Base-by-base conservation (phyloP, 2,888 invertebrate species). In the Cephonodes hylas region DNA sequence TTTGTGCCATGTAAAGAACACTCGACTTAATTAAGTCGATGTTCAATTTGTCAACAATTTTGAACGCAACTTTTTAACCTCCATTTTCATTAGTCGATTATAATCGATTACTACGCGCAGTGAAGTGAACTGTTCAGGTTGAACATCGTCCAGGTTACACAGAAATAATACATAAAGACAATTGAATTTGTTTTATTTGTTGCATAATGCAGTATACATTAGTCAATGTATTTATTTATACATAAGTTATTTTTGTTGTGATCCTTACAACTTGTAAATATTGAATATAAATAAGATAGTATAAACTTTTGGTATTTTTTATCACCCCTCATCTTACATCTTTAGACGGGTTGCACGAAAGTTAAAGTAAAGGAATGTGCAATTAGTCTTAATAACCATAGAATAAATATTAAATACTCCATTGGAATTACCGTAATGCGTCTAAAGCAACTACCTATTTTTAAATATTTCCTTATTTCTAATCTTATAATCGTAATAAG, bases 211-310 rank as follows among this genome's bases (percentile, higher is more conserved):
- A 63, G 67, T 66, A 67, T 58, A 61, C 64, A 67, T 64, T 70
- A 71, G 67, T 70, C 71, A 68, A 69, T 71, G 75, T 76, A 77
- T 74, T 77, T 84, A 85, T 87, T 87, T 85, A 80, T 80, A 69
- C 74, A 76, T 88, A 88, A 86, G 82, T 88, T 87, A 85, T 82
- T 88, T 58, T 86, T 82, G 87, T 91, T 88, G 85, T 88, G 82
- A 87, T 85, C 79, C 80, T 76, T 81, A 76, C 81, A 82, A 81
- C 77, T 76, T 87, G 84, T 85, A 85, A 83, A 85, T 85, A 85
- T 80, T 76, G 74, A 77, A 83, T 83, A 84, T 73, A 75, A 77
- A 71, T 74, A 74, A 77, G 73, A 67, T 79, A 81, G 75, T 74
- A 69, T 78, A 80, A 74, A 69, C 44, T 69, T 64, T 68, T 70